Percentiles rank a stretch among this genome's conserved stretches.
Conservation (phyloP, 1,140 invertebrate species). For the Megalopta genalis region DNA sequence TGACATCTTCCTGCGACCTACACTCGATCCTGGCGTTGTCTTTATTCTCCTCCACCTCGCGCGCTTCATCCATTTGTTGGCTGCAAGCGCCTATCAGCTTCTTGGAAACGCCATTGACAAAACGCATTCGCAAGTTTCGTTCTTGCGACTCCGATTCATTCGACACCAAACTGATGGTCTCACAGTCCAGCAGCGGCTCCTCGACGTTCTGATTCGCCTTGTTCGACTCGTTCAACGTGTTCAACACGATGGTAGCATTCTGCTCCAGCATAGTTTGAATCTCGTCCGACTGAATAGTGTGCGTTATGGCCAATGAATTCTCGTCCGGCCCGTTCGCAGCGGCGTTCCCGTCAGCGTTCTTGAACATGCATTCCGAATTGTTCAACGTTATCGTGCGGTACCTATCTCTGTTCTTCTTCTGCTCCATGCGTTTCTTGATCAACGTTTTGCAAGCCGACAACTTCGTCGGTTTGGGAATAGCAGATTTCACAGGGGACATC, state of each 20-base stretch:
- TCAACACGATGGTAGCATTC: conserved; percentile 82
- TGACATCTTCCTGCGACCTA: conserved; percentile 11
- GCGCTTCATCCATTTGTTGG: conserved; percentile 9
- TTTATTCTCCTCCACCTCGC: conserved; percentile 1
- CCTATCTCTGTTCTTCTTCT: conserved; percentile 82
- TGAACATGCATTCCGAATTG: conserved; percentile 72
- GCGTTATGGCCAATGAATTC: neutral
- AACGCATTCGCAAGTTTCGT: conserved; percentile 73
- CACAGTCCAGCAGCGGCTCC: conserved; percentile 82
- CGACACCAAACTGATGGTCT: conserved; percentile 85
- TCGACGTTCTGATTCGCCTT: conserved; percentile 71
- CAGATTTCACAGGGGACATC: conserved; percentile 73
- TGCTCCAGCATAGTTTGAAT: conserved; percentile 79
- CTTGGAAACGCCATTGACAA: conserved; percentile 71
- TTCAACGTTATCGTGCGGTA: conserved; percentile 84
- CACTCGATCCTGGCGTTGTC: conserved; percentile 18
- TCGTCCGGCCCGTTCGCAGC: neutral
- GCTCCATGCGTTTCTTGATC: conserved; percentile 79
- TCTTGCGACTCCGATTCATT: conserved; percentile 84
- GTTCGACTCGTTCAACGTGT: conserved; percentile 78
- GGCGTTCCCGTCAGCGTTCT: conserved; percentile 18
- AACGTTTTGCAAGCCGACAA: conserved; percentile 79
- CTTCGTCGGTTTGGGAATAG: conserved; percentile 78
- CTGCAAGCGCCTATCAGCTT: conserved; percentile 50
- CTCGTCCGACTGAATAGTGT: conserved; percentile 76